These are phyloP conservation scores for Recurvirostra avosetta DNA, from an alignment of 2,113 vertebrate species.

Conservation along the genomic window DNA sequence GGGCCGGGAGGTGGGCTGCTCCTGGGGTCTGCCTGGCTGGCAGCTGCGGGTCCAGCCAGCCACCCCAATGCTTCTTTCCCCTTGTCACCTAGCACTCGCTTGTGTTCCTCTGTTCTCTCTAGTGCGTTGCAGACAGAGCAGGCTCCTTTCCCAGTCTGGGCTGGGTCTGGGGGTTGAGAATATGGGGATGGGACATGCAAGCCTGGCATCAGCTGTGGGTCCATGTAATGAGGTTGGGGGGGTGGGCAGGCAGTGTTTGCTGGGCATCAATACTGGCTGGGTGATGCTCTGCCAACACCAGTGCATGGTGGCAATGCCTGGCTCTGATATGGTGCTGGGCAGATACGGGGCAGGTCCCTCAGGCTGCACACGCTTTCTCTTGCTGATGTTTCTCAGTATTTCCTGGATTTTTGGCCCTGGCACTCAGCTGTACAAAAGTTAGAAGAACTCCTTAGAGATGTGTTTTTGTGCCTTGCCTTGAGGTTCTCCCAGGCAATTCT, in stretches of 20 bases:
- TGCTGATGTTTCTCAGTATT: background rate
- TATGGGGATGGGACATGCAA: background rate
- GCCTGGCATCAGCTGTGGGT: background rate
- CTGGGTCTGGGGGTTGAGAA: background rate
- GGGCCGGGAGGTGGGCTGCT: background rate
- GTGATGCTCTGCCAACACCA: background rate
- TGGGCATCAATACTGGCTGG: background rate
- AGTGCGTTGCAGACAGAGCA: rapidly evolving
- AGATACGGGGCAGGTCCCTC: background rate
- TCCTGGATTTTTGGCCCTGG: background rate
- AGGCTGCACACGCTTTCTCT: background rate
- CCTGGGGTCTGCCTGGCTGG: background rate
- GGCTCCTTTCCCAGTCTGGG: background rate
- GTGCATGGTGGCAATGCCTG: background rate
- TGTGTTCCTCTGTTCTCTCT: background rate
- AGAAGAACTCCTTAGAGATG: background rate
- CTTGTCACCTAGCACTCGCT: background rate
- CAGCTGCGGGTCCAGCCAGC: background rate
- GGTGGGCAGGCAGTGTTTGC: background rate
- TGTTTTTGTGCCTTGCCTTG: background rate
- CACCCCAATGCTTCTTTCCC: background rate
- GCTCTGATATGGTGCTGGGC: background rate
- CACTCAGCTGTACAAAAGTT: background rate
- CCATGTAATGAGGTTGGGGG: background rate
- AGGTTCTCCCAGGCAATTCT: background rate